phyloP scores from a whole-genome alignment of 1,140 invertebrate species.

The Drosophila kanapiae region DNA sequence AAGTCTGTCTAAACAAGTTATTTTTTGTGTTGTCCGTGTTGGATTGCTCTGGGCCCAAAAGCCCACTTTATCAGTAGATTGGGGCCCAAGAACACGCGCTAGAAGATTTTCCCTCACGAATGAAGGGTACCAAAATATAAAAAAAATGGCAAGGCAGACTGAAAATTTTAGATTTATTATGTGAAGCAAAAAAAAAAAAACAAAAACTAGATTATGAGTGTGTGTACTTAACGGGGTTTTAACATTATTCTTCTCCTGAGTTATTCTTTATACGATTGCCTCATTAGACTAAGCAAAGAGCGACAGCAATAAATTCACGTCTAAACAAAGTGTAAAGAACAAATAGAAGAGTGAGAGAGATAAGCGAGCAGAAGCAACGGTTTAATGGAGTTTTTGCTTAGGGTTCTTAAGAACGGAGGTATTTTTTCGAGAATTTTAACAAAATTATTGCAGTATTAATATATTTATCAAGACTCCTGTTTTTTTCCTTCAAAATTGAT shows the following conservation, averaged over 20 bases:
- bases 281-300: constrained; percentile 70
- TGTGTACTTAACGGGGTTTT: constrained; percentile 24
- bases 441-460: not conserved
- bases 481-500: too few species aligned
- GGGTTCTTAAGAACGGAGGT: not conserved
- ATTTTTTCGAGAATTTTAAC: not conserved
- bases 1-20: constrained; percentile 60
- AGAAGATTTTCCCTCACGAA: constrained; percentile 18
- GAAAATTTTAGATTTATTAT: constrained; percentile 73
- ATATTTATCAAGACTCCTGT: not conserved
- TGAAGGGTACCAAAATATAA: not conserved
- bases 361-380: constrained; percentile 48
- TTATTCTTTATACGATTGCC: constrained; percentile 51
- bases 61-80: constrained; percentile 53
- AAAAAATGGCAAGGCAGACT: constrained; percentile 68
- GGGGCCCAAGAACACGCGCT: constrained; percentile 59
- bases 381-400: constrained; percentile 13
- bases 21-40: constrained; percentile 1
- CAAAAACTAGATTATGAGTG: constrained; percentile 34
- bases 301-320: constrained; percentile 76
- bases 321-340: constrained; percentile 83
- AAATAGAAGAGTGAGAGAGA: constrained; percentile 64
- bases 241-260: constrained; percentile 35
- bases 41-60: constrained; percentile 19
- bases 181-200: constrained; percentile 45